Conservation (phyloP, 2,888 invertebrate genomes). For the Pristionchus arcanus region DNA sequence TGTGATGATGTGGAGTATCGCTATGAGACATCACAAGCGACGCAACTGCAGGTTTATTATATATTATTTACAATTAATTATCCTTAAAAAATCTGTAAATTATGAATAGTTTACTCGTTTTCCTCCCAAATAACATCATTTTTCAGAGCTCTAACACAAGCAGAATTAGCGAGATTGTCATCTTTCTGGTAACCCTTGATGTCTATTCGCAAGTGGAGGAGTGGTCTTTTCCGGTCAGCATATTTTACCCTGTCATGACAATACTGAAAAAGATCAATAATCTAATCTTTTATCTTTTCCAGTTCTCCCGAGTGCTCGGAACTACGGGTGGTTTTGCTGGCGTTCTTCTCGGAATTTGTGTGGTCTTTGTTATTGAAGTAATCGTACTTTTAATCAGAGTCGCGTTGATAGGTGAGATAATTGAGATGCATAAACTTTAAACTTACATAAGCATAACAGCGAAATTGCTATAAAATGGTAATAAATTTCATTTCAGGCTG, state of each 20-base stretch:
- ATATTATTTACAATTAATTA: too few relatives aligned
- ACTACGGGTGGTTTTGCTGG: slow-evolving; percentile 2
- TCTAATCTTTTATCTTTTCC: neutral
- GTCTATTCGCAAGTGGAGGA: slow-evolving; percentile 26
- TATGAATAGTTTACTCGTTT: too few relatives aligned
- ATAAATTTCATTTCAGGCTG: neutral
- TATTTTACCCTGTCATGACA: too few relatives aligned
- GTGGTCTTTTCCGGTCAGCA: slow-evolving; percentile 37
- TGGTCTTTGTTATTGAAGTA: slow-evolving; percentile 19
- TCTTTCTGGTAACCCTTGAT: neutral
- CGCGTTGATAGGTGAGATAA: neutral
- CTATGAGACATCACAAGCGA: slow-evolving; percentile 57
- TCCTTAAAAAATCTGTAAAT: too few relatives aligned
- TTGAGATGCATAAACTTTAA: too few relatives aligned
- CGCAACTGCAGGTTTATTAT: neutral
- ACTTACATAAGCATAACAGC: too few relatives aligned
- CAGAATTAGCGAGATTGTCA: neutral
- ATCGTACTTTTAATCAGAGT: neutral
- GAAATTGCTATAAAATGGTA: too few relatives aligned
- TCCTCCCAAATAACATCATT: too few relatives aligned
- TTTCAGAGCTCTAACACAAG: neutral
- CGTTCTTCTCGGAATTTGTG: neutral
- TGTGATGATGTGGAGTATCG: slow-evolving; percentile 60
- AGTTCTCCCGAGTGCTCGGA: slow-evolving; percentile 42
- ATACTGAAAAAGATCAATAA: too few relatives aligned